phyloP scores from a whole-genome alignment of 2,113 vertebrate genomes.

The Phalacrocorax brasilianus region DNA sequence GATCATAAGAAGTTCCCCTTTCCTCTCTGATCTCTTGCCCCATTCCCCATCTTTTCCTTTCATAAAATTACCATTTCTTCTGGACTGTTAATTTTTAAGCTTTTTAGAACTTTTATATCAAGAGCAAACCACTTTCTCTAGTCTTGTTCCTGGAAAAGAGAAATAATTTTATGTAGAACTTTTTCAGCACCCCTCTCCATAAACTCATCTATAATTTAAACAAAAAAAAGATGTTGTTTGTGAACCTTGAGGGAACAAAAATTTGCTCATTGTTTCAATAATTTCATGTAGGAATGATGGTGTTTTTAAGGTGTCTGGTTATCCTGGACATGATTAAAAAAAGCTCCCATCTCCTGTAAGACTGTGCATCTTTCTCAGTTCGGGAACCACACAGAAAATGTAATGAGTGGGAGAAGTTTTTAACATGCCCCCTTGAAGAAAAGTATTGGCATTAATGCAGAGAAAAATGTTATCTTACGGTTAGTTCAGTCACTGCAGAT shows the following conservation, averaged over 20 bases:
- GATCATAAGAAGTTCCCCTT: background rate
- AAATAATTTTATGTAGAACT: background rate
- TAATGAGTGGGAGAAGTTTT: background rate
- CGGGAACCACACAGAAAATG: background rate
- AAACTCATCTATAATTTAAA: background rate
- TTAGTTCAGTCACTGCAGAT: background rate
- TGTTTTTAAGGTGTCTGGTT: background rate
- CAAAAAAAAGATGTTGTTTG: background rate
- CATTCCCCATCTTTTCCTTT: background rate
- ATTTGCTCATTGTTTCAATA: background rate
- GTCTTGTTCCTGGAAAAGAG: background rate
- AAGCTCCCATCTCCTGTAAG: background rate
- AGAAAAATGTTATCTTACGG: background rate
- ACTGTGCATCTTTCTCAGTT: accelerated
- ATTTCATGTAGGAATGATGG: background rate
- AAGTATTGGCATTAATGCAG: background rate
- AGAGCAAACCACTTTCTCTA: background rate
- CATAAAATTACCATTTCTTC: background rate
- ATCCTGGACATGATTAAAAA: background rate
- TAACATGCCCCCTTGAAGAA: background rate
- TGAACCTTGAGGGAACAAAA: background rate
- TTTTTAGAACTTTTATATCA: background rate
- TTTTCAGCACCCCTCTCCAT: background rate
- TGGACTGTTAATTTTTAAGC: background rate
- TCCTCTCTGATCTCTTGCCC: background rate